These are phyloP conservation scores for Solenopsis invicta DNA, from an alignment of 1,140 invertebrate species.

Conservation along the genomic window DNA sequence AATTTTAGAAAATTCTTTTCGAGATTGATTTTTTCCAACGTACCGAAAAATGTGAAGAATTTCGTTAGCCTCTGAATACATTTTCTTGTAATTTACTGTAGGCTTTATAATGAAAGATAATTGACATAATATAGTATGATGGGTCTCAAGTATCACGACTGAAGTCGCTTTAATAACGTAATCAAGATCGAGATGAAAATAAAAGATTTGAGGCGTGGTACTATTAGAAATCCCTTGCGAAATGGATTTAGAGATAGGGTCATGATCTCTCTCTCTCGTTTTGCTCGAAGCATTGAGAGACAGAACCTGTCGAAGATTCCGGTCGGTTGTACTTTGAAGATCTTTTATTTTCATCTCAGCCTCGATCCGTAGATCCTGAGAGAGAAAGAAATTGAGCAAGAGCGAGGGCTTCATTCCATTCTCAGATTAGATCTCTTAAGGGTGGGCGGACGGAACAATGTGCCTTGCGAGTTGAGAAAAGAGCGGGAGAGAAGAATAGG, in stretches of 20 bases:
- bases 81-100: background rate
- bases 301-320: conserved; percentile 31
- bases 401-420: background rate
- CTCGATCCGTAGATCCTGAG: conserved; percentile 4
- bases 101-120: conserved; percentile 9
- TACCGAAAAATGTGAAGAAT: background rate
- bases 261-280: background rate
- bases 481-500: background rate
- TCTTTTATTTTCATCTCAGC: conserved; percentile 37
- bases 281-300: conserved; percentile 3
- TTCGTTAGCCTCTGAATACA: background rate
- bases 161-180: conserved; percentile 32
- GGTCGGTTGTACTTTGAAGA: background rate
- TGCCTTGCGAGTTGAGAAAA: background rate
- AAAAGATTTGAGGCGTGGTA: conserved; percentile 18
- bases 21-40: background rate
- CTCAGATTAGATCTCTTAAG: conserved; percentile 14
- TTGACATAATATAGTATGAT: background rate
- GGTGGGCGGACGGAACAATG: background rate
- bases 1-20: background rate
- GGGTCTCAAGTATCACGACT: background rate
- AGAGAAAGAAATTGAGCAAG: conserved; percentile 15
- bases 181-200: conserved; percentile 29
- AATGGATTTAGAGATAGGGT: conserved; percentile 21
- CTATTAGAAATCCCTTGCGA: conserved; percentile 16